Percentiles rank a stretch among this genome's conserved stretches.
These are phyloP conservation scores for Pedicia rivosa DNA, from an alignment of 2,888 invertebrate species.

Conservation along the genomic window DNA sequence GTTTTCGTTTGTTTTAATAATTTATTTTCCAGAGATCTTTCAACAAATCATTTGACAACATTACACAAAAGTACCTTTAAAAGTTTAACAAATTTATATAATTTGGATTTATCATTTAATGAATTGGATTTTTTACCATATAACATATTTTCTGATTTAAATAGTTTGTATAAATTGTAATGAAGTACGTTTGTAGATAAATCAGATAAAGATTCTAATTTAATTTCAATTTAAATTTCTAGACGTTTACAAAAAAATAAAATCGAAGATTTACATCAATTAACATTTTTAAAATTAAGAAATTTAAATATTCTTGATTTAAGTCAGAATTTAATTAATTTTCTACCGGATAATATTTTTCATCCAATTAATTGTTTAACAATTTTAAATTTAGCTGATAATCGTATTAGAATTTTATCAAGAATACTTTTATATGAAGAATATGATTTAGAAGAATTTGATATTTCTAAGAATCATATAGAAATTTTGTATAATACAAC, in stretches of 20 bases:
- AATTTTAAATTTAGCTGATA: slow-evolving; percentile 26
- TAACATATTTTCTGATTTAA: slow-evolving; percentile 40
- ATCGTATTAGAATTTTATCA: slow-evolving; percentile 33
- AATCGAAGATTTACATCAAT: slow-evolving; percentile 35
- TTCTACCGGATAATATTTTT: slow-evolving; percentile 37
- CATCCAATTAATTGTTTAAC: slow-evolving; percentile 27
- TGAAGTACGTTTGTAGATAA: slow-evolving; percentile 20
- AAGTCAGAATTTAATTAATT: slow-evolving; percentile 38
- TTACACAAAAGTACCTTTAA: slow-evolving; percentile 46
- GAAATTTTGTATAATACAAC: slow-evolving; percentile 33
- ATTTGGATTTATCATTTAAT: slow-evolving; percentile 50
- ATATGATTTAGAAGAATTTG: slow-evolving; percentile 41
- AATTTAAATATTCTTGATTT: slow-evolving; percentile 44
- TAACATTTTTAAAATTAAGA: slow-evolving; percentile 34
- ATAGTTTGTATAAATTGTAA: slow-evolving; percentile 41
- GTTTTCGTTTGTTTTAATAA: background rate
- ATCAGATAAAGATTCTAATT: background rate
- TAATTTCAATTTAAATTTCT: slow-evolving; percentile 9
- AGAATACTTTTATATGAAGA: slow-evolving; percentile 35
- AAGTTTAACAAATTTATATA: slow-evolving; percentile 38
- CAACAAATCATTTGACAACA: slow-evolving; percentile 46
- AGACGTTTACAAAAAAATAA: slow-evolving; percentile 43
- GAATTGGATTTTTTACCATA: slow-evolving; percentile 42
- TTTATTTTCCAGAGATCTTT: slow-evolving; percentile 39
- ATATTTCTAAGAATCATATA: slow-evolving; percentile 45